Conservation (phyloP, 92 coral and sea anemone species). For the Epizoanthus illoricatus region DNA sequence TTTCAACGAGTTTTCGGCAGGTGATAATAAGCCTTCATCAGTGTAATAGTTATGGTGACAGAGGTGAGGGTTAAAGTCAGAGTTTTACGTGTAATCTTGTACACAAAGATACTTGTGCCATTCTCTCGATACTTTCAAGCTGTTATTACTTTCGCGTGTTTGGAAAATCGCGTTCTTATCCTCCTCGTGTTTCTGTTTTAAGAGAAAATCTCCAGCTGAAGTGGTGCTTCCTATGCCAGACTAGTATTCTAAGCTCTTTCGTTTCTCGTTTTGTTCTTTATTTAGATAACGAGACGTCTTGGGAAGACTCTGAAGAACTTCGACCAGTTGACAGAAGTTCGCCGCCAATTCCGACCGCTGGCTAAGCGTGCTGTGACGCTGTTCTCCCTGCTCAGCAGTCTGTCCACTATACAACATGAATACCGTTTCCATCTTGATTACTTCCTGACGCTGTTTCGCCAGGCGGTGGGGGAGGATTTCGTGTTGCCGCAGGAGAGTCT, state of each 20-base stretch:
- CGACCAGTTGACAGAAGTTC: conserved; percentile 71
- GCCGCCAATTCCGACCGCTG: conserved; percentile 75
- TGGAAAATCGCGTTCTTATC: too few relatives aligned
- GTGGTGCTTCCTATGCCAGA: not conserved
- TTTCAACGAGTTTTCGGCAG: too few relatives aligned
- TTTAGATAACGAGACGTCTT: conserved; percentile 85
- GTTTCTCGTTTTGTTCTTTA: not conserved
- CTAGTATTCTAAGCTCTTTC: not conserved
- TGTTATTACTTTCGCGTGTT: too few relatives aligned
- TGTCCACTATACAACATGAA: conserved; percentile 88
- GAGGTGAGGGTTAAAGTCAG: too few relatives aligned
- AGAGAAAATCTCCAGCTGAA: too few relatives aligned
- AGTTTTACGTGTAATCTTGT: too few relatives aligned
- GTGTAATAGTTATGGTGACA: too few relatives aligned
- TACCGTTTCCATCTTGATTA: conserved; percentile 91
- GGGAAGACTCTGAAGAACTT: conserved; percentile 77
- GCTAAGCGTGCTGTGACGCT: conserved; percentile 87
- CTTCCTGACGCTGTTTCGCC: conserved; percentile 78
- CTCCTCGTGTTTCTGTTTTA: too few relatives aligned
- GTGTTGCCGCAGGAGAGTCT: conserved; percentile 55
- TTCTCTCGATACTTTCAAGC: too few relatives aligned
- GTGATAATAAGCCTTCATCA: too few relatives aligned
- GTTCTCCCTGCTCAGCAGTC: conserved; percentile 73
- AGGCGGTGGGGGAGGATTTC: conserved; percentile 75
- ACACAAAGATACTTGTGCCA: too few relatives aligned